Base-by-base conservation (phyloP, 2,888 invertebrate species). In the Bembecia ichneumoniformis region DNA sequence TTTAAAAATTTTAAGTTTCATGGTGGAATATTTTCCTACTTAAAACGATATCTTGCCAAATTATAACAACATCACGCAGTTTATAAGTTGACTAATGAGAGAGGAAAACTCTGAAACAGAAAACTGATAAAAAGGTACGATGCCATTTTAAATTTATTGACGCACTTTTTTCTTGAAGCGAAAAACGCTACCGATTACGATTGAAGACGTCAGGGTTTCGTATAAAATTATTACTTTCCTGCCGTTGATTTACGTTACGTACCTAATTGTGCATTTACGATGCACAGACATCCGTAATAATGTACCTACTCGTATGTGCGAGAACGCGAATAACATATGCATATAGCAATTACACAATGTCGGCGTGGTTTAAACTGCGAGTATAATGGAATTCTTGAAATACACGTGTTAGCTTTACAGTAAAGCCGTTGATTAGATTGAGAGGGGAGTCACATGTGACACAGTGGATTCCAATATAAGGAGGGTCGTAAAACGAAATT, bases 41-140 rank as follows among this genome's bases (percentile, higher is more conserved):
- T 28, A 28, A 28, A 28, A 28, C 28, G 7, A 28, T 28, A 28
- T 28, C 28, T 28, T 28, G 28, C 28, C 28, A 9, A 28, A 9
- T 28, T 28, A 28, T 28, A 28, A 7, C 28, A 28, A 28, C 28
- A 28, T 28, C 7, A 28, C 28, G 7, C 28, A 28, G 28, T 28
- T 28, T 28, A 28, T 28, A 67, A 67, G 64, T 66, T 68, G 58
- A 40, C 13, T 1, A 40, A 40, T 40, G 40, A 40, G 2, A 13
- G 7, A 40, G 14, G 40, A 7, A 40, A n/a, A 14, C 13, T 3
- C n/a, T 13, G 40, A 14, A 40, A 40, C 13, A 13, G 13, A 36
- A 3, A 40, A 40, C 40, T 13, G 14, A 40, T 40, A 40, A 40
- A 40, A 40, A 40, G 40, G 40, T 28, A 28, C 13, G 40, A 40